Evolutionary conservation across 2,888 invertebrate genomes (phyloP), one percentile per base, ranked within the genome.

Genomic region (Hydriomena furcata): DNA sequence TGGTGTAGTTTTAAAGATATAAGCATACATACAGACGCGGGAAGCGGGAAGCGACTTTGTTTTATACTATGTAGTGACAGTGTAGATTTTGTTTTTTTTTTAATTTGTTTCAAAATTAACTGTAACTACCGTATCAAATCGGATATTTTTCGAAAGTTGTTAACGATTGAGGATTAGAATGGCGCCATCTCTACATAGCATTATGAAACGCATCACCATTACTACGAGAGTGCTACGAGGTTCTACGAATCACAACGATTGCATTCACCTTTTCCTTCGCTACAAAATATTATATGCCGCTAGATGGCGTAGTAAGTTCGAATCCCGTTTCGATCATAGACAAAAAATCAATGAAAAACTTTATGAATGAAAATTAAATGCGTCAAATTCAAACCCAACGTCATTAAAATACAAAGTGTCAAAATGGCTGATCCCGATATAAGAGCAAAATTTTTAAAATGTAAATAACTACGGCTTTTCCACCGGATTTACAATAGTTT

Each of bases 371-470:
- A 42, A 48, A 49, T 32, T 51, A 35, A 38, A 44, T 32, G 49
- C 56, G 60, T 70, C 68, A 72, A 65, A 68, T 64, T 65, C 52
- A 63, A 68, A 58, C 60, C 54, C 52, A 52, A 40, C 46, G 53
- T 49, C 40, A 28, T 10, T 5, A 45, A 48, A 35, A 28, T 34
- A 12, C 5, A 37, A 24, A 24, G 37, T 63, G 65, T 60, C 71
- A 68, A 76, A 69, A 82, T 78, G 80, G 73, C 71, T 48, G 58
- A 62, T 27, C 43, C 30, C 38, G 42, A 57, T 12, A 47, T 46
- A 10, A 30, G 38, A 52, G 51, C 56, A 38, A 65, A 66, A 65
- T 48, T 50, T 53, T 47, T 63, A 76, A 72, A 75, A 81, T 80
- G 76, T 73, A 71, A 67, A 64, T 67, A 68, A 52, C 53, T 54